phyloP scores from a whole-genome alignment of 2,888 invertebrate species.

The Zygogramma bicolorata region DNA sequence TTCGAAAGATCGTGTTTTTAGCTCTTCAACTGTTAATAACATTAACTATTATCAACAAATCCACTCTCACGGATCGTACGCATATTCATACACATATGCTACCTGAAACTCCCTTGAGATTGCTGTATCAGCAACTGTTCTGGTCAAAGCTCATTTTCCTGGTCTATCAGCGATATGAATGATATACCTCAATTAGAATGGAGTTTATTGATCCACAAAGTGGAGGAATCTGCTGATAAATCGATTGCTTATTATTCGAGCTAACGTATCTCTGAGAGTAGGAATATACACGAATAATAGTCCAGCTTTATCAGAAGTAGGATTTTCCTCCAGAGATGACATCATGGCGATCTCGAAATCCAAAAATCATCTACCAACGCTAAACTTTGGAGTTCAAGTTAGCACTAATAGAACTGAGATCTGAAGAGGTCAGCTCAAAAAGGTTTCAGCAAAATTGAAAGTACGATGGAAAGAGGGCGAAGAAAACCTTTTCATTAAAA shows the following conservation, averaged over 20 bases:
- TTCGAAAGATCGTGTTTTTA: too few species aligned
- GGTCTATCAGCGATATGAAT: neutral
- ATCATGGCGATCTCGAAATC: neutral
- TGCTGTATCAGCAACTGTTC: too few species aligned
- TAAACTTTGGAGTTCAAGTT: neutral
- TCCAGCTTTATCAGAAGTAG: neutral
- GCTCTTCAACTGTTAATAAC: too few species aligned
- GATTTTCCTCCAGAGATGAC: neutral
- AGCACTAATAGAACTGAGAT: neutral
- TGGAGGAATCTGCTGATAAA: neutral
- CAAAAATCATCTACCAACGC: neutral
- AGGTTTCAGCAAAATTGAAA: neutral
- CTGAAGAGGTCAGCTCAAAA: neutral
- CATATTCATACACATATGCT: too few species aligned
- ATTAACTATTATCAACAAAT: too few species aligned
- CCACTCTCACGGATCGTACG: too few species aligned
- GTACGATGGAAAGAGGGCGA: neutral
- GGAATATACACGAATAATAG: too few species aligned
- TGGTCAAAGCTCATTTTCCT: too few species aligned
- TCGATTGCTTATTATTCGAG: too few species aligned
- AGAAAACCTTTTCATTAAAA: neutral
- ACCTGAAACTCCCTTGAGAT: too few species aligned
- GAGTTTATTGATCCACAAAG: conserved; percentile 5
- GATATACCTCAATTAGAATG: neutral
- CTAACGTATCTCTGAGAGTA: too few species aligned